Percentiles rank a stretch among this genome's conserved stretches.
phyloP scores from a whole-genome alignment of 2,888 invertebrate genomes.

The Entomobrya multifasciata region DNA sequence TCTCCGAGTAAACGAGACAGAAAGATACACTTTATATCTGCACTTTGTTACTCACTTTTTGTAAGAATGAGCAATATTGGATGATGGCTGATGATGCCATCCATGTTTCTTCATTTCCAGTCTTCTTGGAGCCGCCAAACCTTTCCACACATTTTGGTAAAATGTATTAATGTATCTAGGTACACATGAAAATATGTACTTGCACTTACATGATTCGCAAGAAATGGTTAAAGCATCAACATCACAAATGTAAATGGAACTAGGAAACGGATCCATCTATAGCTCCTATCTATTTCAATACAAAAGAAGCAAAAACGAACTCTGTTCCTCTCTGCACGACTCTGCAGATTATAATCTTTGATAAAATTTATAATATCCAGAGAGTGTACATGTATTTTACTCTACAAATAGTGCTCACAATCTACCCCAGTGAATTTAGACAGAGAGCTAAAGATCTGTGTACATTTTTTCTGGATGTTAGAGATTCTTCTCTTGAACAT shows the following conservation, averaged over 20 bases:
- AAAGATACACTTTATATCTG: not conserved
- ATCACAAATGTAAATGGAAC: constrained; percentile 38
- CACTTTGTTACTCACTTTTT: constrained; percentile 40
- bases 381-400: too few relatives aligned
- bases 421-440: too few relatives aligned
- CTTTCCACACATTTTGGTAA: constrained; percentile 2
- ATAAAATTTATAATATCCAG: constrained; percentile 49
- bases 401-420: too few relatives aligned
- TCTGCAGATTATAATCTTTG: constrained; percentile 51
- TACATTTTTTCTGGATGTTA: too few relatives aligned
- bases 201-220: not conserved
- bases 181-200: constrained; percentile 4
- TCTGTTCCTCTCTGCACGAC: constrained; percentile 40
- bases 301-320: not conserved
- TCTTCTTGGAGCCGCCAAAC: constrained; percentile 54
- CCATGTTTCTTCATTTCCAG: constrained; percentile 51
- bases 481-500: too few relatives aligned
- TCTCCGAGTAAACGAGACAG: not conserved
- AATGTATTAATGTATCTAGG: constrained; percentile 15
- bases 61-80: constrained; percentile 51
- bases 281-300: constrained; percentile 30
- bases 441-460: too few relatives aligned
- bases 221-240: not conserved
- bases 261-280: constrained; percentile 41
- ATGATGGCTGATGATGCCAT: constrained; percentile 48